Evolutionary conservation across 2,888 invertebrate genomes (phyloP), one percentile per base, ranked within the genome.

Genomic region (Drosophila diplacantha): DNA sequence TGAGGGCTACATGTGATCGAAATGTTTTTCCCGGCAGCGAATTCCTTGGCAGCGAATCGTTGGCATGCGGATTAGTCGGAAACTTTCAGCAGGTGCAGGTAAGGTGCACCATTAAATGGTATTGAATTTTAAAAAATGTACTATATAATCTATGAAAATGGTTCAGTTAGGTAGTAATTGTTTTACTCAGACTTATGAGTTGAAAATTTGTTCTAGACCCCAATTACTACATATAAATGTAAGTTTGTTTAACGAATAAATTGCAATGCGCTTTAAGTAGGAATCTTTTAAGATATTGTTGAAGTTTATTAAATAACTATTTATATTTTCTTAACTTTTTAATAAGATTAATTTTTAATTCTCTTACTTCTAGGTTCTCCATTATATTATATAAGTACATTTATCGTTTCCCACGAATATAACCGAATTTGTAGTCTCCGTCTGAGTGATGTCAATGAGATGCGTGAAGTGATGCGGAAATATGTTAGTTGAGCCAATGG

Each of bases 1-100:
- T 61, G 61, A 51, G 63, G 41, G 41, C 50, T 62, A 20, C 50
- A 61, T 50, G 63, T 41, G 62, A 61, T 49, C 63, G 41, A 50
- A 61, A 62, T 51, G 44, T 37, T 62, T 53, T 46, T 29, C 32
- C 46, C 12, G 54, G 11, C 53, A 14, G 31, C 26, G 47, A 39
- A 47, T 60, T 46, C 63, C 38, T 52, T 53, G n/a, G 14, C 37
- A 37, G 32, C 26, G 47, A 26, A 11, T 38, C 18, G 9, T 32
- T 47, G 37, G 64, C 26, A 53, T 56, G 18, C 44, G 56, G 63
- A 61, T 61, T 61, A 62, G 61, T 41, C 12, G 22, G 29, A 49
- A 61, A n/a, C 26, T 34, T 31, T 37, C 47, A 22, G 12, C n/a
- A 39, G 24, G 5, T 41, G 18, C 24, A 51, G 31, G 18, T 39